A percentile compares a stretch with the other conserved stretches of the same genome.
Evolutionary conservation across 2,888 invertebrate species (phyloP).

Genomic region (Trachelus troglodyta): DNA sequence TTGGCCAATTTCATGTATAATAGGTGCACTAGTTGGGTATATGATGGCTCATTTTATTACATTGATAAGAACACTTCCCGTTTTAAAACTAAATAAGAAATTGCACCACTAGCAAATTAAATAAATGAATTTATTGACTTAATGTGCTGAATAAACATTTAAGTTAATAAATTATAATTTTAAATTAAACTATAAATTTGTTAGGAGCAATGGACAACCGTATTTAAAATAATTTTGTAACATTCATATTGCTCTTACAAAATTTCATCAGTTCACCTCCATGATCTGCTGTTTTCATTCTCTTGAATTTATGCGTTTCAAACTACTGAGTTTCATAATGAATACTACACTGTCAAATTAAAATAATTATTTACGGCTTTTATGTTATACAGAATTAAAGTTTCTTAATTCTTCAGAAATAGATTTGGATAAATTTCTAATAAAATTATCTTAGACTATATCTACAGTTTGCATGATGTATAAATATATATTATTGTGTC

Average conservation of each 20-base stretch:
- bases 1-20: slow-evolving; percentile 80
- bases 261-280: not conserved
- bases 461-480: not conserved
- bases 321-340: not conserved
- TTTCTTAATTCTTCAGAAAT: not conserved
- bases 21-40: slow-evolving; percentile 76
- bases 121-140: not conserved
- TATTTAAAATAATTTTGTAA: too few species aligned
- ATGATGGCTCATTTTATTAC: slow-evolving; percentile 70
- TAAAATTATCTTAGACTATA: not conserved
- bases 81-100: slow-evolving; percentile 44
- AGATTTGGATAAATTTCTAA: not conserved
- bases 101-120: slow-evolving; percentile 34
- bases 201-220: too few species aligned
- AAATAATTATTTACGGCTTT: not conserved
- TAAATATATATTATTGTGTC: not conserved
- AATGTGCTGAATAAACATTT: not conserved
- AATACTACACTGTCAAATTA: not conserved
- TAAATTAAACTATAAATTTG: too few species aligned
- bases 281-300: not conserved
- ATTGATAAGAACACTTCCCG: slow-evolving; percentile 63
- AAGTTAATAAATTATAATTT: too few species aligned
- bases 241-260: not conserved
- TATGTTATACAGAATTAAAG: not conserved
- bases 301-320: not conserved